Conservation (phyloP, 2,888 invertebrate genomes). For the Rhamnusium bicolor region DNA sequence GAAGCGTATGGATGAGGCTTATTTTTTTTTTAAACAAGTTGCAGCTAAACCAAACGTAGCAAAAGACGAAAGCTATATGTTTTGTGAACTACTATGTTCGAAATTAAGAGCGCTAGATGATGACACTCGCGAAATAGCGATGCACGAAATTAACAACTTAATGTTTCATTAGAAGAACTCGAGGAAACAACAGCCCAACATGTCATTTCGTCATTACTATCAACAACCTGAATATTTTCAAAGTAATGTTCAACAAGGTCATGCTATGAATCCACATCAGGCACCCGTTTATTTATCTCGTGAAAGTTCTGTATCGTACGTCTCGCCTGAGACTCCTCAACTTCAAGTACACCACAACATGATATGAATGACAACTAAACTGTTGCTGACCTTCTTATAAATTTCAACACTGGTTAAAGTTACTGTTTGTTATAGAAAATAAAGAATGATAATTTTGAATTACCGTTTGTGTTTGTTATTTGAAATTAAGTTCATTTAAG, state of each 20-base stretch:
- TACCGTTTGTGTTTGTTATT: neutral
- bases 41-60: neutral
- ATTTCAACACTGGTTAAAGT: neutral
- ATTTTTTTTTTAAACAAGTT: conserved; percentile 7
- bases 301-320: neutral
- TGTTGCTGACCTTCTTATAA: neutral
- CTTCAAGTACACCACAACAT: neutral
- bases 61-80: conserved; percentile 30
- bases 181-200: neutral
- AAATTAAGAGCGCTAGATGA: conserved; percentile 1
- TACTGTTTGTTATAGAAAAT: too few relatives aligned
- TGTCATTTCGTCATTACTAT: neutral
- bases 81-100: conserved; percentile 20
- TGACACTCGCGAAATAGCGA: conserved; percentile 31
- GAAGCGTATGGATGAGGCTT: conserved; percentile 24
- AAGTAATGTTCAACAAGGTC: neutral
- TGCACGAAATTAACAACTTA: conserved; percentile 38
- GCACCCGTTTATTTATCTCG: neutral
- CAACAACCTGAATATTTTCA: conserved; percentile 1
- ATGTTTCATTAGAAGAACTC: conserved; percentile 35
- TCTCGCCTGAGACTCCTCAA: neutral
- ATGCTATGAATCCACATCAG: neutral
- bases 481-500: neutral
- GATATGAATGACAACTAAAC: neutral
- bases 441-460: too few relatives aligned